Evolutionary conservation across 2,113 vertebrate species (phyloP), one percentile per base, ranked within the genome.

Genomic region (Sclerurus mexicanus): DNA sequence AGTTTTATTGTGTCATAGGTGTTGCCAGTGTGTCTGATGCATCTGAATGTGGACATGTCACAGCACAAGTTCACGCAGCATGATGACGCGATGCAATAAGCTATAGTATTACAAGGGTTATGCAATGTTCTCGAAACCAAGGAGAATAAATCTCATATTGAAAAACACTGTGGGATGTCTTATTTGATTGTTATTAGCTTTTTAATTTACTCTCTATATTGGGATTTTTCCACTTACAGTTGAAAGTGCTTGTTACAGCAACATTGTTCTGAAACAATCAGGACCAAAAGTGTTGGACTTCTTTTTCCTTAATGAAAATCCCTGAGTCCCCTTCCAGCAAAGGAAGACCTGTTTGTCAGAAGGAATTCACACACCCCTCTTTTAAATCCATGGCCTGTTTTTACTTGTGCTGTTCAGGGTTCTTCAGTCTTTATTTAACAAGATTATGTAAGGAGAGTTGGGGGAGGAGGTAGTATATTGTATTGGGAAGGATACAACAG

Each of bases 321-420:
- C 25, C 53, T 47, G 58, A 27, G 73, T 94, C 35, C 66, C 37
- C 68, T 90, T 95, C 87, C 77, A 95, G 87, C 69, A 62, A 93
- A 95, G 80, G 95, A 97, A 96, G 93, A 93, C 74, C 77, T 96
- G 94, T 86, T 96, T 96, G 83, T 92, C 76, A 93, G 78, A 97
- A 86, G 12, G 40, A 75, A 94, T 82, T 95, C 73, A 94, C 96
- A 97, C 92, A 89, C 91, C 85, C 78, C 85, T 85, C 66, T 93
- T 92, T 95, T 95, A 90, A 97, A 95, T 69, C 89, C 87, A 76
- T 40, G 64, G 47, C 92, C 85, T 96, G 95, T 96, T 96, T 96
- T 97, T 83, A 95, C 96, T 96, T 97, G 95, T 81, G 85, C 69
- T 86, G 86, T 96, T 97, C 80, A 90, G 91, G 63, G 94, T 90